A percentile compares a stretch with the other conserved stretches of the same genome.
Evolutionary conservation across 2,113 vertebrate species (phyloP).

Genomic region (Vicugna pacos): DNA sequence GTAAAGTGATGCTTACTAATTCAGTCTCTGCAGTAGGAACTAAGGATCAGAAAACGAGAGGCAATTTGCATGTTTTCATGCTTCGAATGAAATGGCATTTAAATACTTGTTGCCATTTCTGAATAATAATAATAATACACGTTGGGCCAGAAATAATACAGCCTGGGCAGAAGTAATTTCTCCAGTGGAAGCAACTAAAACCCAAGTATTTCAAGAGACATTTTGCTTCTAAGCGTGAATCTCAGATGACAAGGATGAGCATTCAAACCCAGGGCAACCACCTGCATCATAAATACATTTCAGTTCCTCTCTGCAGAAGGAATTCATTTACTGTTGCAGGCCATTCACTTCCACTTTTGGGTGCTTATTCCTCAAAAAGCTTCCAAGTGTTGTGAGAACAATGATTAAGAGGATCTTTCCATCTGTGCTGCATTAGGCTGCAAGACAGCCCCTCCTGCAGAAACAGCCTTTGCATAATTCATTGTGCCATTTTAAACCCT

Average conservation of each 20-base stretch:
- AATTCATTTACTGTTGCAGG: constrained; percentile 78
- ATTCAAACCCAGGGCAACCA: constrained; percentile 69
- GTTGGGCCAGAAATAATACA: background rate
- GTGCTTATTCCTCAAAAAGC: constrained; percentile 81
- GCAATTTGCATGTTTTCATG: constrained; percentile 78
- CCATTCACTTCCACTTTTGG: constrained; percentile 80
- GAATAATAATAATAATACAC: constrained; percentile 52
- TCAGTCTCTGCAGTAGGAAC: constrained; percentile 71
- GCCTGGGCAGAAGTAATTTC: constrained; percentile 66
- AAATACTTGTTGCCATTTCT: constrained; percentile 54
- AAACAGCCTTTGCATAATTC: constrained; percentile 80
- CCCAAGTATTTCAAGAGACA: constrained; percentile 62
- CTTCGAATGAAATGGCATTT: constrained; percentile 73
- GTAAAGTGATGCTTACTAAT: constrained; percentile 78
- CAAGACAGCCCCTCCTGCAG: constrained; percentile 66
- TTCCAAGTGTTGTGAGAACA: constrained; percentile 73
- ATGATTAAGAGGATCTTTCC: constrained; percentile 80
- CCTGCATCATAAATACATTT: constrained; percentile 78
- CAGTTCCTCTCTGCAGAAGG: constrained; percentile 75
- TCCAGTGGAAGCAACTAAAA: constrained; percentile 61
- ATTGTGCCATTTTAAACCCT: constrained; percentile 73
- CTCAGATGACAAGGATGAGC: constrained; percentile 63
- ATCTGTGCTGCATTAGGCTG: constrained; percentile 77
- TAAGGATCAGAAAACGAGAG: constrained; percentile 67
- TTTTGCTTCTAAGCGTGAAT: constrained; percentile 58